Conservation (phyloP, 2,113 vertebrate genomes). For the Gymnocephalus cernua region DNA sequence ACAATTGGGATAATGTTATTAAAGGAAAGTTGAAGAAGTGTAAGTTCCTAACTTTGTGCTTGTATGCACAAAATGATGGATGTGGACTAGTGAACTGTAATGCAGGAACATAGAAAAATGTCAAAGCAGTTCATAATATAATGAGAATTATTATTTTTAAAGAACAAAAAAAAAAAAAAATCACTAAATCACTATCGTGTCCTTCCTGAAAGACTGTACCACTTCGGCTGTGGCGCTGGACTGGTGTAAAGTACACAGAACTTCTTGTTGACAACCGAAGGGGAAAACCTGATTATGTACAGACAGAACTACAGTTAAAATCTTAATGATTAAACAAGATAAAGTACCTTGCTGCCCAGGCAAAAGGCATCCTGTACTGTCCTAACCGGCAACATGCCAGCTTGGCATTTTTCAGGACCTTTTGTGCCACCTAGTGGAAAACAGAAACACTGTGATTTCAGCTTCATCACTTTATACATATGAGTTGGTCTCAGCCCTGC, state of each 20-base stretch:
- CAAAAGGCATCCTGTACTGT: conserved; percentile 98
- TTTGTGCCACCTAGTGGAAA: conserved; percentile 93
- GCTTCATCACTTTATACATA: conserved; percentile 4
- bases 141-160: not conserved
- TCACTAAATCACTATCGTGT: not conserved
- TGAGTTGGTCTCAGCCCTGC: conserved; percentile 2
- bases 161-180: not conserved
- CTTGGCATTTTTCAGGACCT: conserved; percentile 98
- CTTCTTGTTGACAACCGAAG: not conserved
- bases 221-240: not conserved
- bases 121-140: not conserved
- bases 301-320: not conserved
- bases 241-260: not conserved
- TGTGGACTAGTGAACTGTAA: not conserved
- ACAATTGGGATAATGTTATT: not conserved
- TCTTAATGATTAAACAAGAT: not conserved
- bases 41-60: not conserved
- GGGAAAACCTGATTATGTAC: not conserved
- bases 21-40: not conserved
- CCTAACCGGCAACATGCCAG: conserved; percentile 94
- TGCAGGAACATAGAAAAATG: not conserved
- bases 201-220: too few relatives aligned
- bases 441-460: conserved; percentile 35
- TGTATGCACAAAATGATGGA: not conserved
- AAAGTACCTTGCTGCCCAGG: conserved; percentile 95